phyloP scores from a whole-genome alignment of 1,140 invertebrate genomes.

The Lithobius niger region DNA sequence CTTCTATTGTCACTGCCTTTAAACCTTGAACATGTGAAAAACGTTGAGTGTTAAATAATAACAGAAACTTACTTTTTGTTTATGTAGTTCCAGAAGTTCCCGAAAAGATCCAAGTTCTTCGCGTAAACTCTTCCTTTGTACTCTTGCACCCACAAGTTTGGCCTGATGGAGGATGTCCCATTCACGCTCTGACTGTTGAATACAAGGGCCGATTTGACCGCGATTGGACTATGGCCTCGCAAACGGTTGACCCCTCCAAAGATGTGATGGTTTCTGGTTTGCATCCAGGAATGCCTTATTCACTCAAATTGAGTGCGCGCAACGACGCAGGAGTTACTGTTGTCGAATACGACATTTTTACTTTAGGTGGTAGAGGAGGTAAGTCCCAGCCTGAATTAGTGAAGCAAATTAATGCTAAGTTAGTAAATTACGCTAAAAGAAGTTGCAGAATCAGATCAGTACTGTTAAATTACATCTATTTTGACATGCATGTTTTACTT shows the following conservation, averaged over 20 bases:
- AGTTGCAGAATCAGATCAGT: too few species aligned
- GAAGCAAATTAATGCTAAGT: too few species aligned
- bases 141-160: slow-evolving; percentile 54
- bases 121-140: slow-evolving; percentile 52
- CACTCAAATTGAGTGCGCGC: slow-evolving; percentile 30
- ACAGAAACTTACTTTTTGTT: too few species aligned
- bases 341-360: slow-evolving; percentile 12
- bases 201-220: slow-evolving; percentile 46
- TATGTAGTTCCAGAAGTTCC: slow-evolving; percentile 63
- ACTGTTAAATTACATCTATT: too few species aligned
- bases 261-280: slow-evolving; percentile 28
- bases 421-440: too few species aligned
- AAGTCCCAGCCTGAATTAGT: too few species aligned
- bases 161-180: slow-evolving; percentile 64
- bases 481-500: too few species aligned
- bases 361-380: slow-evolving; percentile 80
- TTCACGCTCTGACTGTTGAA: slow-evolving; percentile 58
- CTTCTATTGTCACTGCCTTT: too few species aligned
- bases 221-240: slow-evolving; percentile 46
- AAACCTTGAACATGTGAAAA: too few species aligned
- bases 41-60: too few species aligned
- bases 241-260: slow-evolving; percentile 49
- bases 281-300: slow-evolving; percentile 31
- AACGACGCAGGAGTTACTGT: slow-evolving; percentile 32
- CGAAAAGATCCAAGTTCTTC: slow-evolving; percentile 59